Base-by-base conservation (phyloP, 2,113 vertebrate genomes). In the Merops nubicus region DNA sequence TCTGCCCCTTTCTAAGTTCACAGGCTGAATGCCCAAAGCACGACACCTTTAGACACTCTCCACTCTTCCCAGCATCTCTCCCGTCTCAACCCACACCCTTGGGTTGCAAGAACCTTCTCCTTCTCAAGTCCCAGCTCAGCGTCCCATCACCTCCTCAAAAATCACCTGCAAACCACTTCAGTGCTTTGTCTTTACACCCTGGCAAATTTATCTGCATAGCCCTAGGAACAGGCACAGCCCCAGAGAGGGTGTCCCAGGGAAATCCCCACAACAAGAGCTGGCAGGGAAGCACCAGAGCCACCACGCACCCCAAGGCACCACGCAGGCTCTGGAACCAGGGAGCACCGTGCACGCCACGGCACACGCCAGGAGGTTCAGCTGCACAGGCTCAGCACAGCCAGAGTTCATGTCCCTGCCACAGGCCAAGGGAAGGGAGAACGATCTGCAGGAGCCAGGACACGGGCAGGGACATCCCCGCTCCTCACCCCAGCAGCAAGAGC, bases 161-260 rank as follows among this genome's bases (percentile, higher is more conserved):
- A 22, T 1, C 60, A 74, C 18, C 51, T 36, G n/a, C 62, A 38
- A 80, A 59, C 15, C 33, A 8, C 60, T 14, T 33, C 6, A 11
- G 26, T 9, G 63, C 85, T 83, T 83, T 43, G 68, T 54, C 76
- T 38, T 67, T 28, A 17, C 73, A 45, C 29, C 28, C 40, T 18
- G 33, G 38, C 45, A 53, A 64, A 80, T 34, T 7, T 13, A 21
- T 5, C 3, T 0, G 8, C 6, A 0, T 2, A 20, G 64, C 68
- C 0, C 0, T 9, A 25, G 38, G 42, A 68, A n/a, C 22, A 5
- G 1, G 5, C 2, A 3, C 20, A 4, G 62, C 9, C 50, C 31
- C 0, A 1, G n/a, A 14, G 31, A 17, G 54, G 43, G 15, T 11
- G 0, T 2, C 8, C 33, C 7, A 60, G 60, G 26, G 47, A 63